These are phyloP conservation scores for Procambarus clarkii DNA, from an alignment of 1,140 invertebrate genomes.

Conservation along the genomic window DNA sequence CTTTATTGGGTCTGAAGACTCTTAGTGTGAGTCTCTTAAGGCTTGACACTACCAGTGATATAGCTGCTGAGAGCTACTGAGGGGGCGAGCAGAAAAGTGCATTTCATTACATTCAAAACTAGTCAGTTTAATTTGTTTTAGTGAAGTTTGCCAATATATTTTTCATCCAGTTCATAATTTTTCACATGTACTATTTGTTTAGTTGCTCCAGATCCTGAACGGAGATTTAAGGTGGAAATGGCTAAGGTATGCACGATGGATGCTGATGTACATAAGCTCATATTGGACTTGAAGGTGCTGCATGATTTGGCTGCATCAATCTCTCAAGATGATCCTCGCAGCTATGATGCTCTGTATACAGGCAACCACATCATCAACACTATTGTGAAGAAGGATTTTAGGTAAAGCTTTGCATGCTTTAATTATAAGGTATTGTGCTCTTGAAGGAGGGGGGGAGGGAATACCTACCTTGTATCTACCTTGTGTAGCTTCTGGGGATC, in stretches of 20 bases:
- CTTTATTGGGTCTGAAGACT: too few species aligned
- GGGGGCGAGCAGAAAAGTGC: too few species aligned
- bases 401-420: slow-evolving; percentile 54
- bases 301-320: slow-evolving; percentile 75
- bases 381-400: slow-evolving; percentile 71
- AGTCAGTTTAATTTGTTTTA: too few species aligned
- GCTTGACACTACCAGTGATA: too few species aligned
- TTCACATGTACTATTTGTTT: neutral
- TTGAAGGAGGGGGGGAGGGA: neutral
- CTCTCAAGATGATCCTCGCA: slow-evolving; percentile 73
- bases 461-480: too few species aligned
- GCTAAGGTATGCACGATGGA: slow-evolving; percentile 41
- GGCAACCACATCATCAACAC: slow-evolving; percentile 78
- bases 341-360: slow-evolving; percentile 78
- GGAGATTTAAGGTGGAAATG: slow-evolving; percentile 7
- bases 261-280: slow-evolving; percentile 75
- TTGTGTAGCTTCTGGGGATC: too few species aligned
- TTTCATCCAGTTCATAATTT: too few species aligned
- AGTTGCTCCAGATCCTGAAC: slow-evolving; percentile 24
- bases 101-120: too few species aligned
- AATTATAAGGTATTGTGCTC: neutral
- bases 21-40: too few species aligned
- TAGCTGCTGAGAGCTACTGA: too few species aligned
- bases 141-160: too few species aligned
- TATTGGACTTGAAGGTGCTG: slow-evolving; percentile 77